These are phyloP conservation scores for Platysternon megacephalum DNA, from an alignment of 2,113 vertebrate genomes.

Conservation along the genomic window DNA sequence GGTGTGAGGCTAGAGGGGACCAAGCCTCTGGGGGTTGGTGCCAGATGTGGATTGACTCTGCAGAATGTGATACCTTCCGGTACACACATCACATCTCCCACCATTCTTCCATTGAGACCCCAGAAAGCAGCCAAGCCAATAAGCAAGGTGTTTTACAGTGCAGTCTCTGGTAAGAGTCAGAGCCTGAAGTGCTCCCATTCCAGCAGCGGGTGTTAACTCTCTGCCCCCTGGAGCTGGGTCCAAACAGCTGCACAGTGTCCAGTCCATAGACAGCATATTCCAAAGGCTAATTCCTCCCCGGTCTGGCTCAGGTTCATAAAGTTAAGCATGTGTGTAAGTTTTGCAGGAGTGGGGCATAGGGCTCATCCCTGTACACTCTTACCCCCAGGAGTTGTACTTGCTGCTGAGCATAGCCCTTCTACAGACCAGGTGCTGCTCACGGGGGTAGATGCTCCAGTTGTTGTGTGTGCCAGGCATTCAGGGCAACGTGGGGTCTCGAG, in stretches of 20 bases:
- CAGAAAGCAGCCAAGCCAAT: accelerated
- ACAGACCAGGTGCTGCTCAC: neutral
- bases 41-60: accelerated
- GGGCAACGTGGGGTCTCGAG: neutral
- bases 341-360: neutral
- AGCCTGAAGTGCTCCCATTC: neutral
- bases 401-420: neutral
- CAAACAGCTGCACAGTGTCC: accelerated
- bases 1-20: accelerated
- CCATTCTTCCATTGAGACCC: accelerated
- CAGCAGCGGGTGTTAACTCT: neutral
- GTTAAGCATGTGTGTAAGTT: neutral
- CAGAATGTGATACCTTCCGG: accelerated
- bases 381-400: neutral
- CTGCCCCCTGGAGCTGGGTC: neutral
- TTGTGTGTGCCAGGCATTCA: neutral
- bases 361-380: neutral
- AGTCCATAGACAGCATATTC: accelerated
- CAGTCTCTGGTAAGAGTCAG: neutral
- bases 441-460: neutral
- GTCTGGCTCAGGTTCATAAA: neutral
- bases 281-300: neutral
- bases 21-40: neutral
- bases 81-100: accelerated
- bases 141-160: accelerated